Percentiles rank a stretch among this genome's conserved stretches.
Conservation (phyloP, 2,888 invertebrate species). For the Drosophila monieri region DNA sequence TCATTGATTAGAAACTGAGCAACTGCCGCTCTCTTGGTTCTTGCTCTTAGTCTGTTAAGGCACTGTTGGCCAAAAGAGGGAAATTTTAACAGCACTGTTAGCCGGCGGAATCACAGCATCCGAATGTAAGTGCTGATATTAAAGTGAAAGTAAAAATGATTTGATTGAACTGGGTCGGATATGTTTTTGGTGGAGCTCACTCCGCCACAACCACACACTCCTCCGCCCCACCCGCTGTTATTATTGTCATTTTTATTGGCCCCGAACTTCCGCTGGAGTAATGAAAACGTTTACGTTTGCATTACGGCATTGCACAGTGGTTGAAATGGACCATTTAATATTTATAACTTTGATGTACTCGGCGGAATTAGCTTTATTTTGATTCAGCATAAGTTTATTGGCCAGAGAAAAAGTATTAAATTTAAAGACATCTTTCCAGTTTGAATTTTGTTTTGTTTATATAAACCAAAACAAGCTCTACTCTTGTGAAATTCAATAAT, state of each 20-base stretch:
- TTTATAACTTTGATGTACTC: slow-evolving; percentile 60
- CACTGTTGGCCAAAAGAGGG: slow-evolving; percentile 26
- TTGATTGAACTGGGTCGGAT: slow-evolving; percentile 41
- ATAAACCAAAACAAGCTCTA: no score
- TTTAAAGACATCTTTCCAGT: no score
- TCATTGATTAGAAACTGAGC: slow-evolving; percentile 5
- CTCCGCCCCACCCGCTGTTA: slow-evolving; percentile 17
- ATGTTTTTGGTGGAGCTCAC: slow-evolving; percentile 5
- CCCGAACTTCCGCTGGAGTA: slow-evolving; percentile 63
- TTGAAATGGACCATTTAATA: slow-evolving; percentile 20
- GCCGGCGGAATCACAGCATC: background rate
- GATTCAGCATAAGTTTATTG: background rate
- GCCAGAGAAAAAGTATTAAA: background rate
- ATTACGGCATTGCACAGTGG: slow-evolving; percentile 45
- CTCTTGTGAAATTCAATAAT: no score
- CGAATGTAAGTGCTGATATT: slow-evolving; percentile 17
- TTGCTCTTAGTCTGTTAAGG: slow-evolving; percentile 61
- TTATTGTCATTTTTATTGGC: slow-evolving; percentile 71
- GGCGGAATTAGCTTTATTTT: background rate
- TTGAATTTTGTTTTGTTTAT: no score
- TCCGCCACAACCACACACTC: background rate
- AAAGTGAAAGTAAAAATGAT: slow-evolving; percentile 38
- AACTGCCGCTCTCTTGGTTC: no score
- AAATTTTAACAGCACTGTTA: slow-evolving; percentile 52
- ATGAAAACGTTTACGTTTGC: slow-evolving; percentile 73